Base-by-base conservation (phyloP, 2,888 invertebrate species). In the Dolichopus griseipennis region DNA sequence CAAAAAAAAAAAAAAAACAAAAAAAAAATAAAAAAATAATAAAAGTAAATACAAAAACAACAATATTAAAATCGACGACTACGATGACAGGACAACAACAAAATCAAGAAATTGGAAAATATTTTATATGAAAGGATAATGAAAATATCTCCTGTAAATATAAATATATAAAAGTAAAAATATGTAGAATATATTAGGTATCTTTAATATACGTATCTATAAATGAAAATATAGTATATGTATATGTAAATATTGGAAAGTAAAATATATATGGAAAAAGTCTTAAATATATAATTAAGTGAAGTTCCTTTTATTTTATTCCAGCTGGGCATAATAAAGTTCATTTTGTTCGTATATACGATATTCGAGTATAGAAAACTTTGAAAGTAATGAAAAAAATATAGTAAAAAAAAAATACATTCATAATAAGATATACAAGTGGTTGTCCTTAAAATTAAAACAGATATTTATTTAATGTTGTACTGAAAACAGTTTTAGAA, bases 291-390 rank as follows among this genome's bases (percentile, higher is more conserved):
- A 27, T n/a, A 15, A 15, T 52, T 52, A 4, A 52, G 9, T 52
- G 52, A 52, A n/a, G n/a, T 52, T 15, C 52, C 41, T 41, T 52
- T 52, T 52, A 52, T 52, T 52, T 52, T n/a, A 52, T 18, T 52
- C 52, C 52, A 52, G 52, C 52, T 52, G 52, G 52, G 52, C 15
- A 52, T 52, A 52, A 52, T 15, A 52, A 52, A 52, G 52, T 52
- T 52, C 18, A 52, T 52, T 52, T 52, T 52, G n/a, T 52, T 2
- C 18, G 18, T n/a, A 10, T 52, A 52, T 52, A 5, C 8, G 2
- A 4, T 27, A 27, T 27, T 27, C 27, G 27, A 27, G 41, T 12
- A 41, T 41, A 12, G 41, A 41, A 41, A 12, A 41, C 41, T 15
- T 9, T 41, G 3, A 41, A 6, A 41, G 41, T 41, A 41, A 9